Evolutionary conservation across 2,888 invertebrate species (phyloP).

Genomic region (Agonopterix heracliana): DNA sequence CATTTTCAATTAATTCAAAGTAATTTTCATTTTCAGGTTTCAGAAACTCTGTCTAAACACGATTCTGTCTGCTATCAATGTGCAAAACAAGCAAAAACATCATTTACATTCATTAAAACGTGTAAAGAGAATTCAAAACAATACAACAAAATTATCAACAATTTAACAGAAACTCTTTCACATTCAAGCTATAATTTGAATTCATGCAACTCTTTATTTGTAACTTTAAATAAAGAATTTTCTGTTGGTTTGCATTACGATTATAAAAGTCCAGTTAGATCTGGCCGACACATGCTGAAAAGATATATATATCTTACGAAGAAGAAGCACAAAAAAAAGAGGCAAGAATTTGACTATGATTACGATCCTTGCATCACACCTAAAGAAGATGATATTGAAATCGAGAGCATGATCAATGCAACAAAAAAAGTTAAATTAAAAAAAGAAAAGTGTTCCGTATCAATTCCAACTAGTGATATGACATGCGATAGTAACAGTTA

Average conservation of each 20-base stretch:
- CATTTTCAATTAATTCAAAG: not conserved
- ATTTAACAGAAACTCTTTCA: not conserved
- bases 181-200: not conserved
- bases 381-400: not conserved
- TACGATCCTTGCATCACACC: not conserved
- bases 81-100: not conserved
- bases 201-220: not conserved
- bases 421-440: not conserved
- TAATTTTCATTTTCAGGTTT: not conserved
- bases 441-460: not conserved
- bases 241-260: not conserved
- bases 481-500: not conserved
- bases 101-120: constrained; percentile 2
- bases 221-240: not conserved
- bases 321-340: not conserved
- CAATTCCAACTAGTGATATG: constrained; percentile 1
- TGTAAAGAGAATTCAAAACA: constrained; percentile 1
- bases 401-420: not conserved
- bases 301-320: not conserved
- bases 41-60: not conserved
- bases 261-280: not conserved
- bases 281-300: not conserved
- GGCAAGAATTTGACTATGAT: not conserved
- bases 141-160: not conserved
- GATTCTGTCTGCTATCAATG: constrained; percentile 1